Base-by-base conservation (phyloP, 2,113 vertebrate genomes). In the Labeo catla region DNA sequence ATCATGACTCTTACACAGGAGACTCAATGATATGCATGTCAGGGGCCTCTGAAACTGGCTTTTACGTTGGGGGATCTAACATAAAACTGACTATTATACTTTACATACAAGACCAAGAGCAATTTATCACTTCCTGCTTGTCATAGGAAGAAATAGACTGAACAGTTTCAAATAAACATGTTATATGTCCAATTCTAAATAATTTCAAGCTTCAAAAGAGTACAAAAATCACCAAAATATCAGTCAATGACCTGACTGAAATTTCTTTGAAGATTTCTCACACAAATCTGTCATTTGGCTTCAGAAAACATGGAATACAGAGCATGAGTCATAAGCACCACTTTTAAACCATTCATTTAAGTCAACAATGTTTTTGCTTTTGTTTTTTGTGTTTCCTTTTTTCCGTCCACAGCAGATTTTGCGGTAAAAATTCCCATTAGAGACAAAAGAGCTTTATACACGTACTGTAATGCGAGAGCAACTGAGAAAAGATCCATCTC, bases 401-500 rank as follows among this genome's bases (percentile, higher is more conserved):
- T 66, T 86, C 34, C 52, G 6, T 47, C 57, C 63, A 39, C 59
- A 45, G 9, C 59, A 50, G 78, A 65, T 49, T 81, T 81, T 81
- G 39, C 8, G 0, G 57, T 81, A 47, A 65, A 81, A 80, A 65
- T 81, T 81, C 78, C 78, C 83, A 34, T 34, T 68, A 68, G 78
- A 86, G 76, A 74, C 86, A 90, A 66, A 79, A 59, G 77, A 73
- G 84, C 87, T 72, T 57, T 52, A 15, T 68, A 65, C 78, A 65
- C 43, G 59, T 81, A 81, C 78, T 65, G 59, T 81, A 81, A 81
- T 65, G 43, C 12, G 15, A 72, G 68, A 84, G 45, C 50, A 77
- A 92, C 90, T 89, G 89, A 93, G 91, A 92, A 89, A 86, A 90
- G 65, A 93, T 91, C 88, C 84, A 90, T 91, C 87, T 88, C 84